Base-by-base conservation (phyloP, 2,888 invertebrate species). In the Alviniconcha strummeri region DNA sequence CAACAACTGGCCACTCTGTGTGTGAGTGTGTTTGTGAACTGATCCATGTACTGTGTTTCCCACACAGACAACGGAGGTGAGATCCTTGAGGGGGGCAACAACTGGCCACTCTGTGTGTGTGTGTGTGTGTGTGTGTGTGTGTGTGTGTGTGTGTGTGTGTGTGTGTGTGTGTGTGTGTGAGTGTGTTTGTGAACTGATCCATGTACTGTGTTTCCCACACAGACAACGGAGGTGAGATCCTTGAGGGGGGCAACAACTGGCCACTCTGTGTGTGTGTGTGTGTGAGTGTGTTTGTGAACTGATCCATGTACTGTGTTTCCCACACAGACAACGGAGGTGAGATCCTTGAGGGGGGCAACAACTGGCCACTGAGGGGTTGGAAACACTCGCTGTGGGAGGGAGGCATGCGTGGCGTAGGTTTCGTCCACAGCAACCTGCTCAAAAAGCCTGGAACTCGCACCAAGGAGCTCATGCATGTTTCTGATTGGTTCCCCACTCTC, bases 351-450 rank as follows among this genome's bases (percentile, higher is more conserved):
- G 93, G 93, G 4, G 93, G 93, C 6, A 93, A 92, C 86, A 93
- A 93, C 87, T 93, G 90, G 90, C 93, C 93, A 0, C 87, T 93
- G 17, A 80, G 93, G 55, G 93, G 93, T 17, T 91, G 91, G 91
- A 93, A 93, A 84, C 90, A 82, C 7, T 91, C 92, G 2, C 86
- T 93, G 17, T 93, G 92, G 92, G 93, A 93, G 81, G 93, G 93
- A 54, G 93, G 93, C 4, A 89, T 92, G 86, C 88, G 88, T 72
- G 93, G 92, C 3, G 91, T 92, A 5, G 92, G 92, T 0, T 93
- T 93, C 88, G 91, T 93, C 15, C 88, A 90, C 76, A 76, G 85
- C 15, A 71, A 82, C 4, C 84, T 89, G 19, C 82, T 90, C 17
- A 87, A 87, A 81, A 82, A 83, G n/a, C 86, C 83, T 57, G 89